Base-by-base conservation (phyloP, 2,797 vertebrate genomes). In the Coccyzus lansbergi region DNA sequence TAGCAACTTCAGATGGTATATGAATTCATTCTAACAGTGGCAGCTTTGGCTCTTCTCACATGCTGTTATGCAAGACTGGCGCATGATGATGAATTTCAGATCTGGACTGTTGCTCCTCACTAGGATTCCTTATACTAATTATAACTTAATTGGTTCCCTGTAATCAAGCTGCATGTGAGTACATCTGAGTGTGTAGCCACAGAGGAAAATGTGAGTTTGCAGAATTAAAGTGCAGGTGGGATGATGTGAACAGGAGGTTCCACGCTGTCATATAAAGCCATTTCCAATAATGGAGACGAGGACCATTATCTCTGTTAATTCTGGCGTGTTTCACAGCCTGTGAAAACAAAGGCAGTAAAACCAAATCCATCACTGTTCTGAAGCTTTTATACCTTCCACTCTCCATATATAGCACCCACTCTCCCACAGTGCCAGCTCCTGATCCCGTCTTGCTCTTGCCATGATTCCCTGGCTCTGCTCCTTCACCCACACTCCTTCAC, bases 91-190 rank as follows among this genome's bases (percentile, higher is more conserved):
- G 33, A 10, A 19, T 64, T 74, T 83, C 40, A 58, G n/a, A 51
- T 38, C 62, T 22, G 65, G 58, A 15, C 70, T 59, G 42, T 16
- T 38, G 52, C 51, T 77, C 65, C 38, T 89, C 1, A 0, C 60
- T 46, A 69, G 48, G 55, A 83, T 62, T 60, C 59, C 59, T 86
- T 71, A 29, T 59, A 42, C 59, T 72, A 75, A 90, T 86, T 90
- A 76, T 71, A 88, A 56, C 22, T 40, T 42, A 12, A 24, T 84
- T 84, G 31, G 46, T 21, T 88, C 36, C 40, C 74, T 84, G 62
- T 68, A 74, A 42, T 78, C 42, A 59, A 46, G 81, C 31, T 56
- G 44, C 20, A 10, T 25, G 10, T 2, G 8, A 64, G 74, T 48
- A 16, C 29, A 42, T 29, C 56, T 12, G 44, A 90, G 49, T 2